Evolutionary conservation across 2,113 vertebrate genomes (phyloP).

Genomic region (human (Homo sapiens)): GRCh38 chr5:428001-428500

Average conservation of each 20-base stretch:
- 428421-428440: neutral
- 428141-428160: neutral
- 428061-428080: rapidly evolving
- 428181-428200: neutral
- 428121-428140: neutral
- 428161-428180: neutral
- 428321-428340: neutral
- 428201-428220: rapidly evolving
- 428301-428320: neutral
- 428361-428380: neutral
- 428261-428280: neutral
- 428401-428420: rapidly evolving
- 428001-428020: conserved; percentile 77
- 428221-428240: rapidly evolving
- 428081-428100: too few relatives aligned
- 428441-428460: neutral
- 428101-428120: neutral
- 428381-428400: too few relatives aligned
- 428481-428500: too few relatives aligned
- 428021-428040: neutral
- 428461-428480: neutral
- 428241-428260: neutral
- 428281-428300: rapidly evolving
- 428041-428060: neutral
- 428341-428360: rapidly evolving